Conservation (phyloP, 2,888 invertebrate genomes). For the Sminthurides aquaticus region DNA sequence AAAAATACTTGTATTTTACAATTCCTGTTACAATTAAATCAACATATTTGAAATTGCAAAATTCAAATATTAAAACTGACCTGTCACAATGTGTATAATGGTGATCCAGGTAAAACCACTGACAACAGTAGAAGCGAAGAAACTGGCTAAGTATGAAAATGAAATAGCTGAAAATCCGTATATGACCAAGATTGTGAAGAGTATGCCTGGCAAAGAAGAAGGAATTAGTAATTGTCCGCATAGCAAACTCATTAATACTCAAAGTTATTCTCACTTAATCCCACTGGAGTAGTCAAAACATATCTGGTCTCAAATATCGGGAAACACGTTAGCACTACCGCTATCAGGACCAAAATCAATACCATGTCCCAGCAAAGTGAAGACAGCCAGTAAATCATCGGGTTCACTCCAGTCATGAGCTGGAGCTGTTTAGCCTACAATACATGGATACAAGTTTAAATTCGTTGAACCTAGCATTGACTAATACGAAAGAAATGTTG, state of each 20-base stretch:
- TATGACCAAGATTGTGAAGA: conserved; percentile 51
- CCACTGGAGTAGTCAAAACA: conserved; percentile 43
- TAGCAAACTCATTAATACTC: too few relatives aligned
- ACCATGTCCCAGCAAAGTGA: conserved; percentile 49
- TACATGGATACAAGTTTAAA: too few relatives aligned
- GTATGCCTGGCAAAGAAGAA: conserved; percentile 47
- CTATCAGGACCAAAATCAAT: conserved; percentile 46
- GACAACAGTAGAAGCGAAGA: conserved; percentile 51
- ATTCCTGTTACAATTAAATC: not conserved
- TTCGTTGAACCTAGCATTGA: too few relatives aligned
- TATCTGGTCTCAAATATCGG: conserved; percentile 46
- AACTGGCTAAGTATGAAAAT: conserved; percentile 57
- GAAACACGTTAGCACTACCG: conserved; percentile 46
- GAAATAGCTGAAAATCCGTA: conserved; percentile 59
- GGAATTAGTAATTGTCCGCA: not conserved
- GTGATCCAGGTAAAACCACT: conserved; percentile 49
- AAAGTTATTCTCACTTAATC: conserved; percentile 25
- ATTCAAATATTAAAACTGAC: conserved; percentile 18
- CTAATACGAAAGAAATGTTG: too few relatives aligned
- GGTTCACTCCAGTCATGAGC: conserved; percentile 47
- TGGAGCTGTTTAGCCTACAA: conserved; percentile 46
- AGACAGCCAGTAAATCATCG: conserved; percentile 48
- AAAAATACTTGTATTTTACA: not conserved
- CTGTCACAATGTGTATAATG: conserved; percentile 44
- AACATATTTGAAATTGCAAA: not conserved